Evolutionary conservation across 2,888 invertebrate species (phyloP), one percentile per base, ranked within the genome.

Genomic region (Ganaspis brasiliensis): DNA sequence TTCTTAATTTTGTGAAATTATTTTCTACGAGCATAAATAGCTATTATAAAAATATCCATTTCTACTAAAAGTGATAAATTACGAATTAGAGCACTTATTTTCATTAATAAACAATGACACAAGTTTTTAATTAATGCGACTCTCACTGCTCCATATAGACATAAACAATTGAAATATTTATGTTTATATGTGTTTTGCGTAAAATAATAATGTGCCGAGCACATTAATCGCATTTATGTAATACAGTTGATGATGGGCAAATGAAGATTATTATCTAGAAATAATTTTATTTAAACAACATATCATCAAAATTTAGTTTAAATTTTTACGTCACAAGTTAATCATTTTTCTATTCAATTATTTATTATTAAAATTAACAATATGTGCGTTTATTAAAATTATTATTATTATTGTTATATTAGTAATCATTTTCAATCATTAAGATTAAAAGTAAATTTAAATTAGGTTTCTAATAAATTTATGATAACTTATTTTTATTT

Each of bases 1-100:
- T 16, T 40, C 19, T 63, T 63, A 63, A n/a, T 63, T 63, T 19
- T 12, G 37, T 63, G 21, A 14, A 40, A 40, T 21, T 21, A 37
- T 40, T 63, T 40, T 21, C 5, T 21, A 37, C 16, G n/a, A 16
- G 14, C 16, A 4, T 14, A 16, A 16, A 16, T 16, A 49, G 16
- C 8, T 49, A 45, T 49, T 49, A 49, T 49, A 16, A 49, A 45
- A 16, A 49, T 49, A 49, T 49, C 49, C n/a, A 49, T 14, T 49
- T 49, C 16, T 49, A 49, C n/a, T 49, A 49, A 16, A n/a, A 16
- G 49, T 49, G 49, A 49, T 49, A 49, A 49, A n/a, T 8, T 16
- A 16, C 16, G 49, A 49, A 16, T 49, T 16, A 16, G n/a, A 6
- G 49, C 16, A 49, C 16, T 49, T 49, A 49, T 49, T 49, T 49